phyloP scores from a whole-genome alignment of 2,797 vertebrate species.

The Chrosomus eos region DNA sequence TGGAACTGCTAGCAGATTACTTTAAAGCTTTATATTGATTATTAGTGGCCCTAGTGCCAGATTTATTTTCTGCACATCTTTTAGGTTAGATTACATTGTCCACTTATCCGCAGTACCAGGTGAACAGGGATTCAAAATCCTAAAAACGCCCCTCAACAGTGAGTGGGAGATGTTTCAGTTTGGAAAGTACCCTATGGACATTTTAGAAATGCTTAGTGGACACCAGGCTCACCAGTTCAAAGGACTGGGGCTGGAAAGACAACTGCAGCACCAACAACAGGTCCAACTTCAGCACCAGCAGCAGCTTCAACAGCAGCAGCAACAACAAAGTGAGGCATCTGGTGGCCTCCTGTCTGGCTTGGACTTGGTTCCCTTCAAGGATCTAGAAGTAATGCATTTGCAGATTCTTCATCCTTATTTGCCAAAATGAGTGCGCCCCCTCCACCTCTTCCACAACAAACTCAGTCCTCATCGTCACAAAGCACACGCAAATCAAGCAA shows the following conservation, averaged over 20 bases:
- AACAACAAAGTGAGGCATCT: slow-evolving; percentile 72
- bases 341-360: slow-evolving; percentile 79
- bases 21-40: slow-evolving; percentile 32
- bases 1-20: slow-evolving; percentile 34
- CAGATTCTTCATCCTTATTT: slow-evolving; percentile 81
- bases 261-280: slow-evolving; percentile 83
- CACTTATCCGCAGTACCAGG: slow-evolving; percentile 43
- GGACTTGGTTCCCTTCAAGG: slow-evolving; percentile 79
- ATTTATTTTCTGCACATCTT: background rate
- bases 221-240: slow-evolving; percentile 86
- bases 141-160: slow-evolving; percentile 53
- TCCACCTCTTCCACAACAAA: slow-evolving; percentile 78
- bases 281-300: slow-evolving; percentile 84
- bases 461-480: slow-evolving; percentile 79
- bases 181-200: slow-evolving; percentile 87
- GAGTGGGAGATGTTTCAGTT: slow-evolving; percentile 83
- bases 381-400: slow-evolving; percentile 79
- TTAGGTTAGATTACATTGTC: slow-evolving; percentile 26
- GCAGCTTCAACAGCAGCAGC: slow-evolving; percentile 83
- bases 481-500: slow-evolving; percentile 83
- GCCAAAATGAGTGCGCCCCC: slow-evolving; percentile 83
- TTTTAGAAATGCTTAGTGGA: slow-evolving; percentile 85
- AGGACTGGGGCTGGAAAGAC: slow-evolving; percentile 80
- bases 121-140: slow-evolving; percentile 43
- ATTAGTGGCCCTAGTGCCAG: slow-evolving; percentile 4